Base-by-base conservation (phyloP, 1,140 invertebrate species). In the Himalopsyche phryganea region DNA sequence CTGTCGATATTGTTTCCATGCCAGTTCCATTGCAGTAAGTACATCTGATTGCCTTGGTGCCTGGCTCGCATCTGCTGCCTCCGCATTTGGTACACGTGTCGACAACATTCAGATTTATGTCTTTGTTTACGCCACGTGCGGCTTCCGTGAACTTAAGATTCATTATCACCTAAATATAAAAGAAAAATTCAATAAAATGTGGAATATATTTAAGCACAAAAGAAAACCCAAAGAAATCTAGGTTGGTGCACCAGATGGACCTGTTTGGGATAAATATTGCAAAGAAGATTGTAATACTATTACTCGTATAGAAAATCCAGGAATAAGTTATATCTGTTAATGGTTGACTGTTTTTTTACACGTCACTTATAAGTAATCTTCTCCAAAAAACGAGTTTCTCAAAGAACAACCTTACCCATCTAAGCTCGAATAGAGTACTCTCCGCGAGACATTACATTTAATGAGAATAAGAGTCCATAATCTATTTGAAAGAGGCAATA, bases 11-110 rank as follows among this genome's bases (percentile, higher is more conserved):
- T 18, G 90, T 93, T 73, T 94, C 94, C 87, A 96, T 93, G 50
- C 96, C 97, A 15, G 94, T 94, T n/a, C 97, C 98, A 80, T 97
- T 94, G 75, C 98, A 99, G 68, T 91, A 88, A 1, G 84, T 84
- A 73, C 98, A 99, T 55, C 83, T 85, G 1, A 86, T 82, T 15
- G 94, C 81, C 71, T 92, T 96, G 0, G 90, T 92, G 6, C 96
- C 96, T 0, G 84, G 84, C 72, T 97, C 94, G 71, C 87, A 88
- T 58, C 91, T 84, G 1, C 77, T 78, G 14, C 98, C 98, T 36
- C 75, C 65, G 73, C 98, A 99, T 72, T 91, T 94, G 0, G 85
- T 83, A 74, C 98, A 99, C 2, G 83, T 89, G 69, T 98, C 96
- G 9, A 96, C 83, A 0, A 98, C 85, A 78, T 98, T 98, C 1